Evolutionary conservation across 2,797 vertebrate species (phyloP).

Genomic region (Atherinosoma microstoma): DNA sequence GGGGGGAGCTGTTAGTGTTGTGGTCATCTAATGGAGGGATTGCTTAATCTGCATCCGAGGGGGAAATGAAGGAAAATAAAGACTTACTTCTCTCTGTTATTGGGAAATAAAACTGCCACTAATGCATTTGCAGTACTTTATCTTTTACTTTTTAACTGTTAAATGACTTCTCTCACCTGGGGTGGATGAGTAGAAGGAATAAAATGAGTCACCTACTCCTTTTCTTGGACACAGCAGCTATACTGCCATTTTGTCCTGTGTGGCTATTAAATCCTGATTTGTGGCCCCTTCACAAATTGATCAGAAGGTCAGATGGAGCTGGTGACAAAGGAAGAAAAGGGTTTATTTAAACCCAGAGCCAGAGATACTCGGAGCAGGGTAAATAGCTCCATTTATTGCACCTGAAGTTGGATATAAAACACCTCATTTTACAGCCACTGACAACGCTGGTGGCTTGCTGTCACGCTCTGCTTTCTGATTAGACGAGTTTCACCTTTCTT

Average conservation of each 20-base stretch:
- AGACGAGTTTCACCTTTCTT: slow-evolving; percentile 17
- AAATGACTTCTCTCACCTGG: not conserved
- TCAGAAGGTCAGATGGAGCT: slow-evolving; percentile 42
- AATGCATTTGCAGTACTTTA: not conserved
- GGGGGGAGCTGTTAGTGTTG: not conserved
- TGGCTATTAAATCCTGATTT: slow-evolving; percentile 42
- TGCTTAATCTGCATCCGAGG: not conserved
- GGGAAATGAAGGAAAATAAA: not conserved
- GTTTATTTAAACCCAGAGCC: slow-evolving; percentile 10
- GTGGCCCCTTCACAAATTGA: slow-evolving; percentile 38
- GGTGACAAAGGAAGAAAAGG: slow-evolving; percentile 20
- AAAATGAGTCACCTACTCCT: not conserved
- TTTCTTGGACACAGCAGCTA: not conserved
- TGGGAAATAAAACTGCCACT: not conserved
- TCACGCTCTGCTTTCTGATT: slow-evolving; percentile 27
- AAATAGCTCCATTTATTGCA: slow-evolving; percentile 41
- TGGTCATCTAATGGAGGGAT: too few relatives aligned
- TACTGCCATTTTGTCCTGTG: not conserved
- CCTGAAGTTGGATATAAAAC: slow-evolving; percentile 1
- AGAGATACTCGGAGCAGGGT: slow-evolving; percentile 16
- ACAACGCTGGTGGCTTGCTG: not conserved
- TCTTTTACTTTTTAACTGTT: not conserved
- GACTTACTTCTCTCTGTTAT: not conserved
- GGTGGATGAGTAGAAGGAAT: not conserved
- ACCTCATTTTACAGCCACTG: slow-evolving; percentile 15